A percentile compares a stretch with the other conserved stretches of the same genome.
These are phyloP conservation scores for Anas platyrhynchos DNA, from an alignment of 2,113 vertebrate genomes.

Conservation along the genomic window DNA sequence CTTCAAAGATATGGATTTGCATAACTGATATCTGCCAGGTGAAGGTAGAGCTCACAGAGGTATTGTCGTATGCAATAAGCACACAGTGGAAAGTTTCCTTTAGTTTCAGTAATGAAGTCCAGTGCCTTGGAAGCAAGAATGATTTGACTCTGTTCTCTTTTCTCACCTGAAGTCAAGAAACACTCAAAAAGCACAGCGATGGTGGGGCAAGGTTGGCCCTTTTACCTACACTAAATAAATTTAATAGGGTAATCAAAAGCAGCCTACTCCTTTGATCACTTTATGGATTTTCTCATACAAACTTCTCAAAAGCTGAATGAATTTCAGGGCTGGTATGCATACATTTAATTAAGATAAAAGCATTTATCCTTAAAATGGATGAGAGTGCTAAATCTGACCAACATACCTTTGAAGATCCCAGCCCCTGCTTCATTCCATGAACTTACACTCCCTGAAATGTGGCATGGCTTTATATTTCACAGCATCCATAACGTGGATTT, in stretches of 20 bases:
- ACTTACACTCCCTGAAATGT: not conserved
- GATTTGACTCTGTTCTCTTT: not conserved
- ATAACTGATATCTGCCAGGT: not conserved
- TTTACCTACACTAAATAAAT: not conserved
- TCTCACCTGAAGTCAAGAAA: not conserved
- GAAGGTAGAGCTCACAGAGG: not conserved
- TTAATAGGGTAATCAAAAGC: not conserved
- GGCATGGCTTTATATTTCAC: constrained; percentile 42
- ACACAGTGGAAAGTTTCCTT: not conserved
- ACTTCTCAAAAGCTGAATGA: not conserved
- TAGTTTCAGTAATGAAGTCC: not conserved
- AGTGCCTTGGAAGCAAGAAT: not conserved
- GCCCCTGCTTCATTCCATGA: not conserved
- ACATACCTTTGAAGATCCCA: constrained; percentile 5
- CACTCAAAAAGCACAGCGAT: accelerated
- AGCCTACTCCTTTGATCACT: not conserved
- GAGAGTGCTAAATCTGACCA: not conserved
- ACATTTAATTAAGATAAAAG: not conserved
- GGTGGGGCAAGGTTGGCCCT: not conserved
- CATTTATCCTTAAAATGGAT: not conserved
- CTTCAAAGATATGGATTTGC: not conserved
- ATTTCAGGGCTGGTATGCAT: not conserved
- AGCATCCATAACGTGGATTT: constrained; percentile 45
- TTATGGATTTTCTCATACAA: not conserved
- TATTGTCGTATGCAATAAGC: not conserved